Evolutionary conservation across 2,113 vertebrate genomes (phyloP), one percentile per base, ranked within the genome.

Genomic region (Stigmatopora nigra): DNA sequence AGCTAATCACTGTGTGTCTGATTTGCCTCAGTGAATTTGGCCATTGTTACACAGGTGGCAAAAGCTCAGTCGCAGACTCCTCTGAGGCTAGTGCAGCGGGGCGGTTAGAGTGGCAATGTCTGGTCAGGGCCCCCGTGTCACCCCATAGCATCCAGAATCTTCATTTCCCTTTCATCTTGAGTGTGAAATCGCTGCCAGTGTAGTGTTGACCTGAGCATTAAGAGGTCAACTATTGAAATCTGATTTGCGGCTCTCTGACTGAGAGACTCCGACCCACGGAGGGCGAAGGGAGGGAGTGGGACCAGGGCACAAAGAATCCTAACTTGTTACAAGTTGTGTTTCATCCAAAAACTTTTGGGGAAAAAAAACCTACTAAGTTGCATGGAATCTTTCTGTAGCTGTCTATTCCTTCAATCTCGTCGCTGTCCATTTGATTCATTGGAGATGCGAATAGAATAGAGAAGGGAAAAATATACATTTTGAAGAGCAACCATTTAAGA

Each of bases 121-220:
- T 65, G 62, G 87, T 85, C 84, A 82, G 86, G 79, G 81, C 85
- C 84, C 84, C 79, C 75, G 71, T 82, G 83, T 89, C 86, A 85
- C 81, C 84, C 81, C 82, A 74, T 20, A 74, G 76, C 74, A 70
- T 82, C 86, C 88, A 82, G 77, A 86, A 77, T 89, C 85, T 89
- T 91, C 88, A 91, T 91, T 91, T 92, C 90, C 90, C 90, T 91
- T 92, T 91, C 89, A 92, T 92, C 88, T 90, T 82, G 81, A 84
- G 89, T 90, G 89, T 92, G 89, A 91, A 92, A 91, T 92, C 78
- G 88, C 72, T 88, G 89, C 83, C 86, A 85, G 89, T 90, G 88
- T 76, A 78, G 84, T 64, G 35, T 79, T 90, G 88, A 91, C 90
- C 90, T 82, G 78, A 78, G 87, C 88, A 90, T 91, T 92, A 90